Evolutionary conservation across 2,113 vertebrate genomes (phyloP), one percentile per base, ranked within the genome.

Genomic region (Myocastor coypus): DNA sequence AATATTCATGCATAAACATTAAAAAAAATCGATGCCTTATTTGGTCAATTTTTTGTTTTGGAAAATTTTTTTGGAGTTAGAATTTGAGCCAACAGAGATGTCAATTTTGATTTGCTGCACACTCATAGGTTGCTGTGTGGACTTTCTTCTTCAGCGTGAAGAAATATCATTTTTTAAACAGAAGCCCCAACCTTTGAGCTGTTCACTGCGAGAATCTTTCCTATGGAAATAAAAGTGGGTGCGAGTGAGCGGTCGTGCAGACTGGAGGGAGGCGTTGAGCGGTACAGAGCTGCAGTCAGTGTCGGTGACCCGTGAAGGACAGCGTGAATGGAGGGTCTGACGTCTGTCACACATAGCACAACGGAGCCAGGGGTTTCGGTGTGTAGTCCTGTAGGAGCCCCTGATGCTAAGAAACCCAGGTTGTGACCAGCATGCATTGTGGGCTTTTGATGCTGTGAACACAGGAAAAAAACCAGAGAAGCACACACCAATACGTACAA

Each of bases 111-210:
- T 32, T 78, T 95, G 63, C n/a, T 86, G 8, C 64, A 46, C 85
- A 63, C 28, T 71, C 92, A 37, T 34, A 86, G 6, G 4, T 86
- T 85, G 30, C 73, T 17, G 11, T 64, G 17, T 73, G 42, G 94
- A 55, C 8, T 91, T 88, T 77, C 34, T 50, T 82, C 87, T 97
- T 93, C 32, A 83, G 40, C 32, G 64, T 96, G 46, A 59, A 89
- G 12, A 86, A 94, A 63, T 89, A 66, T 3, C 4, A 61, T 52
- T 87, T 91, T 63, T 57, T 68, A 26, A 75, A 87, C 92, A 81
- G 17, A 11, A 91, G 1, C 11, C 52, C 42, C 66, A 69, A 55
- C 73, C 12, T 84, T 88, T 93, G 42, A 77, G 7, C 3, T 50
- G 75, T 84, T 84, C 55, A 68, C 63, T 75, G 64, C 32, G 12